phyloP scores from a whole-genome alignment of 2,888 invertebrate genomes.

The Gari tellinella region DNA sequence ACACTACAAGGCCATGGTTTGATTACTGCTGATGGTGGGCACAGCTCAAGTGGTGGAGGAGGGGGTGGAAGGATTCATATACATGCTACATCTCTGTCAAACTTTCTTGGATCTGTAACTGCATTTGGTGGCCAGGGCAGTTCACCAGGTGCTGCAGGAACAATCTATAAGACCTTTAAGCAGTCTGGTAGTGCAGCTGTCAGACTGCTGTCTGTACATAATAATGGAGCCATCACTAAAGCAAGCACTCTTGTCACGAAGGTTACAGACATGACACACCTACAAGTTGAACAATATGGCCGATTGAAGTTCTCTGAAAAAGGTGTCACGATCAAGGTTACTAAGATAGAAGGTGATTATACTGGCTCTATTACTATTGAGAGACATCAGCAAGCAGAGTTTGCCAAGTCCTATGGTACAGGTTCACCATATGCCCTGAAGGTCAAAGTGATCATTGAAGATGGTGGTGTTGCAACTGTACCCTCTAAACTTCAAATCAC shows the following conservation, averaged over 20 bases:
- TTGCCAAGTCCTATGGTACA: slow-evolving; percentile 71
- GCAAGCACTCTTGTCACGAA: slow-evolving; percentile 38
- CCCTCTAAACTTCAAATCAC: slow-evolving; percentile 68
- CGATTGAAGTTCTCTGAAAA: slow-evolving; percentile 28
- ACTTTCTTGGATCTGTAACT: slow-evolving; percentile 55
- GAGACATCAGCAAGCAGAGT: slow-evolving; percentile 51
- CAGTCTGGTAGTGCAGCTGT: slow-evolving; percentile 53
- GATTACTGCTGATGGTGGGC: slow-evolving; percentile 64
- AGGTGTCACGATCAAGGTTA: slow-evolving; percentile 18
- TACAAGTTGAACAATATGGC: slow-evolving; percentile 49
- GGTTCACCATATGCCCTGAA: slow-evolving; percentile 63
- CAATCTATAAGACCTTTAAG: slow-evolving; percentile 61
- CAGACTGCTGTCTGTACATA: slow-evolving; percentile 54
- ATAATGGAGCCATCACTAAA: slow-evolving; percentile 46
- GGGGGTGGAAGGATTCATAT: slow-evolving; percentile 63
- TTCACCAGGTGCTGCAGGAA: slow-evolving; percentile 68
- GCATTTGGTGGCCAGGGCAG: slow-evolving; percentile 63
- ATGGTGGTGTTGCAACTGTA: slow-evolving; percentile 48
- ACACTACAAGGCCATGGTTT: slow-evolving; percentile 68
- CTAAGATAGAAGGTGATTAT: slow-evolving; percentile 65
- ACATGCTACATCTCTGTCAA: slow-evolving; percentile 38
- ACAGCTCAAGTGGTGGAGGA: slow-evolving; percentile 60
- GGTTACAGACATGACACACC: slow-evolving; percentile 28
- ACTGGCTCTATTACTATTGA: slow-evolving; percentile 59
- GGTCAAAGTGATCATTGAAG: slow-evolving; percentile 60